A percentile compares a stretch with the other conserved stretches of the same genome.
Conservation (phyloP, 1,140 invertebrate genomes). For the Penaeus vannamei region DNA sequence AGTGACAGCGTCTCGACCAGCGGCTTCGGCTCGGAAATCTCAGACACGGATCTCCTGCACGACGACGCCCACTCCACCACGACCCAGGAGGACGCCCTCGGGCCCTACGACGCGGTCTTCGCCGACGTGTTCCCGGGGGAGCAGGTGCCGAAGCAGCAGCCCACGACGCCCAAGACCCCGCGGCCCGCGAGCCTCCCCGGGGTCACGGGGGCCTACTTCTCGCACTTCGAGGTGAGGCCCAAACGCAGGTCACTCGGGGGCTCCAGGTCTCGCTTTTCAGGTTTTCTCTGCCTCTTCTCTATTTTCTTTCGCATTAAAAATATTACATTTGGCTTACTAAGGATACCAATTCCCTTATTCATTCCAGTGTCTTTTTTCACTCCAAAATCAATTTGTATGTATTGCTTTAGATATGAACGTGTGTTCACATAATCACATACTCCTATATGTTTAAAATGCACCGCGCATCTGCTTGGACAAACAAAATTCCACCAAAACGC, state of each 20-base stretch:
- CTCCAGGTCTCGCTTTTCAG: too few relatives aligned
- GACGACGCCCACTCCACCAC: slow-evolving; percentile 62
- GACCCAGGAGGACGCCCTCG: slow-evolving; percentile 62
- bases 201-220: slow-evolving; percentile 65
- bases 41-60: slow-evolving; percentile 69
- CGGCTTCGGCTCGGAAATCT: slow-evolving; percentile 71
- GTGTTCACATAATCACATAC: too few relatives aligned
- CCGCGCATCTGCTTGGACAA: too few relatives aligned
- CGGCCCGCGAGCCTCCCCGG: slow-evolving; percentile 67
- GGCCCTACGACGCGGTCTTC: slow-evolving; percentile 67
- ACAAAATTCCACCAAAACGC: too few relatives aligned
- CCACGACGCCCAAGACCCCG: slow-evolving; percentile 41
- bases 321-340: too few relatives aligned
- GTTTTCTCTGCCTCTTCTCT: background rate
- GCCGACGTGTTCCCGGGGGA: slow-evolving; percentile 67
- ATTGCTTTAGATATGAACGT: too few relatives aligned
- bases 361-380: too few relatives aligned
- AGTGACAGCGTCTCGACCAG: slow-evolving; percentile 72
- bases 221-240: slow-evolving; percentile 57
- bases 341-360: too few relatives aligned
- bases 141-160: slow-evolving; percentile 13
- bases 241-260: background rate
- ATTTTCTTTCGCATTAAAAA: background rate
- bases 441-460: too few relatives aligned
- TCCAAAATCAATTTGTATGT: too few relatives aligned